Conservation (phyloP, 1,140 invertebrate genomes). For the Zaprionus camerounensis region DNA sequence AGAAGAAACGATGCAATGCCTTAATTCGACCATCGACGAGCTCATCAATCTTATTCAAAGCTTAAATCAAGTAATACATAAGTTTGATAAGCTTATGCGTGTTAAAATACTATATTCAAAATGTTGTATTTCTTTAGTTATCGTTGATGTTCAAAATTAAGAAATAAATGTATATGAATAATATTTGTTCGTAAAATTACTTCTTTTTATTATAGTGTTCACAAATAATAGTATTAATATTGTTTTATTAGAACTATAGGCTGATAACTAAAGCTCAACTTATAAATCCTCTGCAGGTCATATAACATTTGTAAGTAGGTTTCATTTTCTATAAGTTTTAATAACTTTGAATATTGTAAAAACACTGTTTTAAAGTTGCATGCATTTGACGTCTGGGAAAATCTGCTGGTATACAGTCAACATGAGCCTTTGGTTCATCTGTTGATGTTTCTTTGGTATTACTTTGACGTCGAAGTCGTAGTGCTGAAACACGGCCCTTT, state of each 20-base stretch:
- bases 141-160: slow-evolving; percentile 34
- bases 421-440: not conserved
- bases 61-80: slow-evolving; percentile 17
- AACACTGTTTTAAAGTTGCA: slow-evolving; percentile 53
- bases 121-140: slow-evolving; percentile 51
- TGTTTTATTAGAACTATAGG: not conserved
- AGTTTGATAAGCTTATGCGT: slow-evolving; percentile 33
- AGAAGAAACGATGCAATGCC: slow-evolving; percentile 33
- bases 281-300: too few species aligned
- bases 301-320: too few species aligned
- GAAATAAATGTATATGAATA: not conserved
- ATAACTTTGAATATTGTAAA: slow-evolving; percentile 41
- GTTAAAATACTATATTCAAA: slow-evolving; percentile 50
- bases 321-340: slow-evolving; percentile 1
- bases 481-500: slow-evolving; percentile 28
- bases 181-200: not conserved
- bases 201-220: not conserved
- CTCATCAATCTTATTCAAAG: slow-evolving; percentile 29
- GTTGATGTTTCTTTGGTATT: not conserved
- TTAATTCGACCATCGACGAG: slow-evolving; percentile 36
- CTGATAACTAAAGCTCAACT: not conserved
- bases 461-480: slow-evolving; percentile 20
- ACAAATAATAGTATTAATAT: not conserved
- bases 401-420: slow-evolving; percentile 49
- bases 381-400: slow-evolving; percentile 65